Evolutionary conservation across 2,113 vertebrate species (phyloP).

Genomic region (Phyllostomus discolor): DNA sequence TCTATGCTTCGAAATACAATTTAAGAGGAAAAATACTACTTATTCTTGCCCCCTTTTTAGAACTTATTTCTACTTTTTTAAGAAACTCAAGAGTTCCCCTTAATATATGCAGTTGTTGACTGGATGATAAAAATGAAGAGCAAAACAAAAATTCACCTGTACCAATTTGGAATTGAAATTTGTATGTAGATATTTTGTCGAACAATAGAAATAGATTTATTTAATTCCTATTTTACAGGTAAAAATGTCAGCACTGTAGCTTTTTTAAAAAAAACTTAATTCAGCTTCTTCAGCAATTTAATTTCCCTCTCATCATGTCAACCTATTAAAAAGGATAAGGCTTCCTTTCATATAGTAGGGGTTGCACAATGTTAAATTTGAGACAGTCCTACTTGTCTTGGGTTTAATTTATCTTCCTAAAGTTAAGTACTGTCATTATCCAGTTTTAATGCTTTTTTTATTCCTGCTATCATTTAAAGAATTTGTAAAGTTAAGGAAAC

Average conservation of each 20-base stretch:
- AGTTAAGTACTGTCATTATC: background rate
- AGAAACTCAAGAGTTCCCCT: background rate
- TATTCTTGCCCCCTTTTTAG: background rate
- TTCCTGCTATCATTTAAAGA: background rate
- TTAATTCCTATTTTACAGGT: background rate
- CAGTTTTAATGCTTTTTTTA: background rate
- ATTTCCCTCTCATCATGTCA: background rate
- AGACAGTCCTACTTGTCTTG: background rate
- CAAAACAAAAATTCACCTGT: background rate
- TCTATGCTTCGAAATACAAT: background rate
- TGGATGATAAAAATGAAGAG: background rate
- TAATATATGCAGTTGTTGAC: background rate
- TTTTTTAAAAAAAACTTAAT: background rate
- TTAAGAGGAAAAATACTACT: background rate
- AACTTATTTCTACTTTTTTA: background rate
- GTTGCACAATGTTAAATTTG: background rate
- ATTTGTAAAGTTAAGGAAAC: background rate
- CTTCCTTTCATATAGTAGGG: background rate
- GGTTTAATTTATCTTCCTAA: conserved; percentile 14
- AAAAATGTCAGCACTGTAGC: background rate
- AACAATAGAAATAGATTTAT: background rate
- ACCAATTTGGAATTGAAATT: background rate
- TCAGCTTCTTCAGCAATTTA: background rate
- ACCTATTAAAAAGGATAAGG: background rate
- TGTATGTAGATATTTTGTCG: background rate